Conservation (phyloP, 2,113 vertebrate species). For the Hipposideros armiger region DNA sequence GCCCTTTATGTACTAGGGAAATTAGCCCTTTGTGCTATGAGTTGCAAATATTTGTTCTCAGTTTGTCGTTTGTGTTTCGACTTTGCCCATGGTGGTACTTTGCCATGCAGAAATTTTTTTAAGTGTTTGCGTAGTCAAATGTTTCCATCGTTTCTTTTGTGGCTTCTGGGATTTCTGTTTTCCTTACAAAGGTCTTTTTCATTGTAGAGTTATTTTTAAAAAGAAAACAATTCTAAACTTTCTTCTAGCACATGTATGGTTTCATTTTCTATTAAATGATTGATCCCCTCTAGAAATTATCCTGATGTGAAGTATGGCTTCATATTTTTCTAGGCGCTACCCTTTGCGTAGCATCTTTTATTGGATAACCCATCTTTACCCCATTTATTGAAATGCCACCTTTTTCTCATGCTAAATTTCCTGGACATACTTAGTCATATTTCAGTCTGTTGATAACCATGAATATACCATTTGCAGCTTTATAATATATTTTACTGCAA, state of each 20-base stretch:
- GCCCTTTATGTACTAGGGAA: not conserved
- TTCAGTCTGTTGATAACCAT: not conserved
- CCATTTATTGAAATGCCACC: not conserved
- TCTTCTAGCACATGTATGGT: not conserved
- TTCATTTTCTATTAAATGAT: conserved; percentile 17
- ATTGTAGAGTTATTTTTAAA: not conserved
- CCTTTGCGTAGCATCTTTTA: not conserved
- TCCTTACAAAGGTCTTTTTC: conserved; percentile 37
- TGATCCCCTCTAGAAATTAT: not conserved
- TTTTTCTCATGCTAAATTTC: not conserved
- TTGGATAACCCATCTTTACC: not conserved
- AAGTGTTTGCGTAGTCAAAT: conserved; percentile 55
- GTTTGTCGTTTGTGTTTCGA: conserved; percentile 49
- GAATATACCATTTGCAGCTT: not conserved
- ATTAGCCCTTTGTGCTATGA: conserved; percentile 6
- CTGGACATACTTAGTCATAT: not conserved
- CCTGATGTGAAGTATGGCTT: not conserved
- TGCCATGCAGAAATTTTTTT: conserved; percentile 24
- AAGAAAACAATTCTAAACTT: not conserved
- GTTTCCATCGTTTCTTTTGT: not conserved
- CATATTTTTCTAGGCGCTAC: not conserved
- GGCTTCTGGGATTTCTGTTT: conserved; percentile 48
- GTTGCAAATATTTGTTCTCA: conserved; percentile 66
- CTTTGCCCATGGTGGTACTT: conserved; percentile 11
- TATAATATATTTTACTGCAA: not conserved